Conservation (phyloP, 37 sponge, comb jelly and placozoan genomes). For the Axinella damicornis region DNA sequence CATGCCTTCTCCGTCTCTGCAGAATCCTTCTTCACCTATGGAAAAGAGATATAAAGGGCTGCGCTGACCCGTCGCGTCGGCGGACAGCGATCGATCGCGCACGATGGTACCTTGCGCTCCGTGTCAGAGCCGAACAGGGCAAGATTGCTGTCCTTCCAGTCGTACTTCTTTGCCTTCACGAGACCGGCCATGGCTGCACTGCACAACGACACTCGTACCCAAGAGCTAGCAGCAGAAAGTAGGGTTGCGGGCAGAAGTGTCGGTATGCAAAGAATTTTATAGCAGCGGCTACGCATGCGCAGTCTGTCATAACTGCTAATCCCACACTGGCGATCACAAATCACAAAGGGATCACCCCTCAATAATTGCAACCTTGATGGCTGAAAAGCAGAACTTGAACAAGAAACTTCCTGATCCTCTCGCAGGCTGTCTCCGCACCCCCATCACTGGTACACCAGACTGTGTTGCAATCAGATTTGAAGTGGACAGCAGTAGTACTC, state of each 20-base stretch:
- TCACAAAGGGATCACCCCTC: no score
- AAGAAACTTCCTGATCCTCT: background rate
- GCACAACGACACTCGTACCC: background rate
- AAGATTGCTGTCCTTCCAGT: conserved; percentile 99
- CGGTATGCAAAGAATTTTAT: conserved; percentile 2
- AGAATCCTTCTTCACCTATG: conserved; percentile 91
- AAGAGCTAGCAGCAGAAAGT: background rate
- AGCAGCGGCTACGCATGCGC: conserved; percentile 8
- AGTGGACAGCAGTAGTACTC: conserved; percentile 28
- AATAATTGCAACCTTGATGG: no score
- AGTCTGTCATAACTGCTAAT: background rate
- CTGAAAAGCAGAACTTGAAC: no score
- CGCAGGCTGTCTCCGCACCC: no score
- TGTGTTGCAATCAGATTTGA: conserved; percentile 21
- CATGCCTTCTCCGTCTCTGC: conserved; percentile 96
- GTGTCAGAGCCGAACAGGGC: conserved; percentile 97
- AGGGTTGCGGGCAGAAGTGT: background rate
- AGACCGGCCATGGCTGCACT: conserved; percentile 74
- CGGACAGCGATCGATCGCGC: background rate
- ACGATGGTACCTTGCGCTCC: conserved; percentile 68
- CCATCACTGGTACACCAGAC: conserved; percentile 8
- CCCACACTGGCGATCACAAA: background rate
- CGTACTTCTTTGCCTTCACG: conserved; percentile 92
- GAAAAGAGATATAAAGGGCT: background rate
- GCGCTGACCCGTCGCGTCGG: no score